phyloP scores from a whole-genome alignment of 2,113 vertebrate species.

The Bombycilla garrulus region DNA sequence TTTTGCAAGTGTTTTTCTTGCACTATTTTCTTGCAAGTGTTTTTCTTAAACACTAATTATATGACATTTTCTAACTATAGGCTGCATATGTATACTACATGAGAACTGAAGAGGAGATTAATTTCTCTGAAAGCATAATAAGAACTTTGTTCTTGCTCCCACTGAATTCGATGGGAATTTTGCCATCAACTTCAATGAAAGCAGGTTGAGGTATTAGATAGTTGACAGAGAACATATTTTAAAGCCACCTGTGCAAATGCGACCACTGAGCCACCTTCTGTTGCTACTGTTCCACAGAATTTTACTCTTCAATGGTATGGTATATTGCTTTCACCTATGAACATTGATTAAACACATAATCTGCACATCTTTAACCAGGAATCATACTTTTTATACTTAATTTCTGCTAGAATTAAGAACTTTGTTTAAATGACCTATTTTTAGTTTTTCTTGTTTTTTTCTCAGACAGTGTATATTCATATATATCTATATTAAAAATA shows the following conservation, averaged over 20 bases:
- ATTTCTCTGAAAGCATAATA: not conserved
- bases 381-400: not conserved
- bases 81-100: not conserved
- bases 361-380: not conserved
- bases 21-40: not conserved
- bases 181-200: slow-evolving; percentile 36
- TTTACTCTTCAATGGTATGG: not conserved
- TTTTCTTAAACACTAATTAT: not conserved
- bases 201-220: slow-evolving; percentile 28
- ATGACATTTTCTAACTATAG: not conserved
- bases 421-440: not conserved
- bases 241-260: slow-evolving; percentile 52
- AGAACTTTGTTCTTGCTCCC: not conserved
- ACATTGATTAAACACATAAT: not conserved
- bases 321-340: not conserved
- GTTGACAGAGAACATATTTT: slow-evolving; percentile 62
- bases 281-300: not conserved
- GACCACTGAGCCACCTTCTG: slow-evolving; percentile 57
- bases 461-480: not conserved
- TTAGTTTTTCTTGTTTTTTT: not conserved
- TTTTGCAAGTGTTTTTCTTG: not conserved
- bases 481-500: not conserved
- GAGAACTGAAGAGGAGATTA: not conserved
- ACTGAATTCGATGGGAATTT: slow-evolving; percentile 10
- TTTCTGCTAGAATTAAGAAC: not conserved